Evolutionary conservation across 2,888 invertebrate species (phyloP).

Genomic region (Spodoptera picta): DNA sequence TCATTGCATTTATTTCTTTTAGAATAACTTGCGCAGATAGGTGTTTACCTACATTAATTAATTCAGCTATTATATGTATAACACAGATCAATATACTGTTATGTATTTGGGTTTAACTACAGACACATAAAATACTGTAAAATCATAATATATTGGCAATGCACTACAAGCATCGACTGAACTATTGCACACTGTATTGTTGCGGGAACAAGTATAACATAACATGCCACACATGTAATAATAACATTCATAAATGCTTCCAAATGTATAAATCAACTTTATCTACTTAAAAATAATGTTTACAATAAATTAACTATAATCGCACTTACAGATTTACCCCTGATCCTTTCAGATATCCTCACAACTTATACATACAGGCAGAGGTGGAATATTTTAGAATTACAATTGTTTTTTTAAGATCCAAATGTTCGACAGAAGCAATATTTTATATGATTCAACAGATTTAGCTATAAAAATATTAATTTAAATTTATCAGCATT

Average conservation of each 20-base stretch:
- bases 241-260: slow-evolving; percentile 68
- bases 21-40: slow-evolving; percentile 45
- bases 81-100: slow-evolving; percentile 54
- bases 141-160: slow-evolving; percentile 24
- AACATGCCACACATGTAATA: slow-evolving; percentile 37
- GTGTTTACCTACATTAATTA: slow-evolving; percentile 41
- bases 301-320: slow-evolving; percentile 59
- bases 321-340: slow-evolving; percentile 47
- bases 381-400: slow-evolving; percentile 31
- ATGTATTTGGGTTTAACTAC: slow-evolving; percentile 33
- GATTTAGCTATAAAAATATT: slow-evolving; percentile 3
- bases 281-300: slow-evolving; percentile 68
- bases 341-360: slow-evolving; percentile 16
- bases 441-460: slow-evolving; percentile 1
- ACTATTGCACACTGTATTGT: slow-evolving; percentile 29
- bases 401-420: slow-evolving; percentile 15
- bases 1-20: slow-evolving; percentile 50
- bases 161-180: slow-evolving; percentile 35
- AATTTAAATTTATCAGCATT: slow-evolving; percentile 4
- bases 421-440: slow-evolving; percentile 1
- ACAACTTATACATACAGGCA: slow-evolving; percentile 22
- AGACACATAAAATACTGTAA: slow-evolving; percentile 46
- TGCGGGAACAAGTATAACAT: slow-evolving; percentile 15
- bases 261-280: slow-evolving; percentile 68
- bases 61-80: slow-evolving; percentile 36